phyloP scores from a whole-genome alignment of 2,888 invertebrate genomes.

The Cantharis nigra region DNA sequence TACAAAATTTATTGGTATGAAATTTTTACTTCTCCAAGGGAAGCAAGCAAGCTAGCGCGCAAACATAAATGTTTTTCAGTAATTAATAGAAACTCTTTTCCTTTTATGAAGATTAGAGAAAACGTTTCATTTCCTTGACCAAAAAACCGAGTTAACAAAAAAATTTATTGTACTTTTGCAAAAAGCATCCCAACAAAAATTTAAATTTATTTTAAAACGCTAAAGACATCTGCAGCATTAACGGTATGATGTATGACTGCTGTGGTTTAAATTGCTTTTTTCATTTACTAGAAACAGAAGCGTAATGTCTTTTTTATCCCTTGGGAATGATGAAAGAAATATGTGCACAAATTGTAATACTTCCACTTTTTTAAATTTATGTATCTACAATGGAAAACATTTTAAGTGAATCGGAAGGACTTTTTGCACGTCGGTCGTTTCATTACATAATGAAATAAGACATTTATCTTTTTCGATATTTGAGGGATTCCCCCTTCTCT shows the following conservation, averaged over 20 bases:
- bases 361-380: background rate
- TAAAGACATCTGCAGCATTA: slow-evolving; percentile 41
- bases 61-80: slow-evolving; percentile 19
- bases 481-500: background rate
- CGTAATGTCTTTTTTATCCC: slow-evolving; percentile 55
- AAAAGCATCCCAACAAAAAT: slow-evolving; percentile 14
- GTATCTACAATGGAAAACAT: background rate
- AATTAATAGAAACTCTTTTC: slow-evolving; percentile 21
- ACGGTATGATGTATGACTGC: slow-evolving; percentile 44
- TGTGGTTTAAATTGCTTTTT: slow-evolving; percentile 51
- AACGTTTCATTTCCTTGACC: slow-evolving; percentile 17
- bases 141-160: background rate
- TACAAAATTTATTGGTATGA: slow-evolving; percentile 18
- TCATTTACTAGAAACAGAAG: slow-evolving; percentile 45
- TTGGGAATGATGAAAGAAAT: slow-evolving; percentile 41
- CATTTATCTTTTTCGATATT: background rate
- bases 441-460: background rate
- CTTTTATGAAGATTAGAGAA: slow-evolving; percentile 2
- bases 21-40: slow-evolving; percentile 7
- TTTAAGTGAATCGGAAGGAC: background rate
- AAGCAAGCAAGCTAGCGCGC: slow-evolving; percentile 7
- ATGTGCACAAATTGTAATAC: slow-evolving; percentile 35
- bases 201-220: slow-evolving; percentile 16
- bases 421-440: background rate
- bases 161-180: background rate